A percentile compares a stretch with the other conserved stretches of the same genome.
These are phyloP conservation scores for Trichogramma pretiosum DNA, from an alignment of 1,140 invertebrate genomes.

Conservation along the genomic window DNA sequence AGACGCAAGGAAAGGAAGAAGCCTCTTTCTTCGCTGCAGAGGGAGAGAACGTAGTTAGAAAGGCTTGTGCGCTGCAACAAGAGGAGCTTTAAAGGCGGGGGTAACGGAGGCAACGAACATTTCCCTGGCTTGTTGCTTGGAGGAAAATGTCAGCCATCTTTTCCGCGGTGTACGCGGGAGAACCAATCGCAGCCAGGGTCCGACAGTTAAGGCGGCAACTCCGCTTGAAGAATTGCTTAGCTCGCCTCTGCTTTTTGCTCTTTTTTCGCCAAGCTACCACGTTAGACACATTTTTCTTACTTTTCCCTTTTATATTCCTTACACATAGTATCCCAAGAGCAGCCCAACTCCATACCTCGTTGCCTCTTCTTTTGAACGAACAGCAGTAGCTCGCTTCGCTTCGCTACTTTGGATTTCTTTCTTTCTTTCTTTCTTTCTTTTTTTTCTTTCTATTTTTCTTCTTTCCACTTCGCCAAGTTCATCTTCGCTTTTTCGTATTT, in stretches of 20 bases:
- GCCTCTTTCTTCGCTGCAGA: slow-evolving; percentile 8
- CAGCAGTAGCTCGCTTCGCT: slow-evolving; percentile 14
- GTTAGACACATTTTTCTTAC: slow-evolving; percentile 50
- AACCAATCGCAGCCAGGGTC: slow-evolving; percentile 44
- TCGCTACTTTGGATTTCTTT: neutral
- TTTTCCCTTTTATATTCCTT: slow-evolving; percentile 46
- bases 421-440: slow-evolving; percentile 2
- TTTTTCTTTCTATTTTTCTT: slow-evolving; percentile 15
- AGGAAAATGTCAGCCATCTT: slow-evolving; percentile 48
- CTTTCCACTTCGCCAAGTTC: slow-evolving; percentile 17
- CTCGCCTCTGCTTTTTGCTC: too few species aligned
- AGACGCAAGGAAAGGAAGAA: slow-evolving; percentile 9
- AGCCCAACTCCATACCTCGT: slow-evolving; percentile 3
- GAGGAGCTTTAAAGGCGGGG: neutral
- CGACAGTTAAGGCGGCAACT: slow-evolving; percentile 46
- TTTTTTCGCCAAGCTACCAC: slow-evolving; percentile 40
- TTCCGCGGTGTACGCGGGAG: slow-evolving; percentile 43
- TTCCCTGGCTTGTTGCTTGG: slow-evolving; percentile 32
- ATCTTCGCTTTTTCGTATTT: slow-evolving; percentile 20
- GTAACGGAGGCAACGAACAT: too few species aligned
- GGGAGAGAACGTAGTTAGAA: too few species aligned
- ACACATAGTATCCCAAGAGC: slow-evolving; percentile 8
- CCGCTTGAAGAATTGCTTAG: slow-evolving; percentile 46
- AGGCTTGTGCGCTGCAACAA: neutral
- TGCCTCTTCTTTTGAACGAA: slow-evolving; percentile 8